Evolutionary conservation across 2,797 vertebrate genomes (phyloP).

Genomic region (Clarias pachynema): DNA sequence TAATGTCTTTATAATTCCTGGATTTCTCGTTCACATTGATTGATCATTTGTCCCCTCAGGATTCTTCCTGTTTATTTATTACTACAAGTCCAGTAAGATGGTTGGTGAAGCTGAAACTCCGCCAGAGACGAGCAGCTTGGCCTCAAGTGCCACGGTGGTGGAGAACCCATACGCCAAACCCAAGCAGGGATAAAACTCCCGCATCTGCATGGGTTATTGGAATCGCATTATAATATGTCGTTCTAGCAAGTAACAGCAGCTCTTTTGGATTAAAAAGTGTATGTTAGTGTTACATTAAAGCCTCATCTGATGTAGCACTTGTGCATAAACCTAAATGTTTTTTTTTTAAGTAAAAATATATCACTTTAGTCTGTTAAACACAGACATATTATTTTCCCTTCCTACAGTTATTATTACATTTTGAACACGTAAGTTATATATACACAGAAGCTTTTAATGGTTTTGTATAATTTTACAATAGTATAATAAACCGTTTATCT

Average conservation of each 20-base stretch:
- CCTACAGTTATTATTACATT: neutral
- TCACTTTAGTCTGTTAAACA: neutral
- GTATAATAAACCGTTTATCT: neutral
- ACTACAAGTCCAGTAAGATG: constrained; percentile 57
- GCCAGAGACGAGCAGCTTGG: neutral
- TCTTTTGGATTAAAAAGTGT: neutral
- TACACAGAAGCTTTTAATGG: neutral
- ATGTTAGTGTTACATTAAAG: too few species aligned
- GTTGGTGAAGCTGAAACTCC: neutral
- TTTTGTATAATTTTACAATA: neutral
- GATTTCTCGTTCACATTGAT: neutral
- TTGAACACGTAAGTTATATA: neutral
- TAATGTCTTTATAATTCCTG: neutral
- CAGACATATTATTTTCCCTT: neutral
- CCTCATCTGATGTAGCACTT: neutral
- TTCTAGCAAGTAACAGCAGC: neutral
- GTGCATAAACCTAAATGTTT: neutral
- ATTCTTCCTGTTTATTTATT: constrained; percentile 75
- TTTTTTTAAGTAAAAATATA: neutral
- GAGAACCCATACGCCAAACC: constrained; percentile 26
- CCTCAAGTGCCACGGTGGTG: neutral
- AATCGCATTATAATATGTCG: neutral
- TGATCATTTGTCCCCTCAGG: constrained; percentile 59
- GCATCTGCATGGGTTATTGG: neutral
- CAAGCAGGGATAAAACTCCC: neutral